phyloP scores from a whole-genome alignment of 2,113 vertebrate species.

The Campylorhamphus procurvoides region DNA sequence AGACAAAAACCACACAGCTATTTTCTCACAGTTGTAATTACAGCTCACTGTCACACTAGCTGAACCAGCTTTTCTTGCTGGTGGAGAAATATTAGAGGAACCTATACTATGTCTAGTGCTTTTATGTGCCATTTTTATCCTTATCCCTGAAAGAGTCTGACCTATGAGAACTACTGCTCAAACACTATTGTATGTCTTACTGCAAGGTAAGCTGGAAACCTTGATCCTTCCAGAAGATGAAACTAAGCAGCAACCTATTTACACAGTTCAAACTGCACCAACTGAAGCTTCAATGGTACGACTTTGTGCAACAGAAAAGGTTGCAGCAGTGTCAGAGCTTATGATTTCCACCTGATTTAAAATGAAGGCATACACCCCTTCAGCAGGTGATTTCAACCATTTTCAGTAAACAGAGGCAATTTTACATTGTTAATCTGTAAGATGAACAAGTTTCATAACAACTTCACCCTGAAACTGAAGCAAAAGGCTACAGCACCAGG shows the following conservation, averaged over 20 bases:
- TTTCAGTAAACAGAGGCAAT: not conserved
- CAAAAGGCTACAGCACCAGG: not conserved
- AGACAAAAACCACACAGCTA: constrained; percentile 53
- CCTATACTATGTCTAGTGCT: not conserved
- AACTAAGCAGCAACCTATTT: not conserved
- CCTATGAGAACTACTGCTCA: not conserved
- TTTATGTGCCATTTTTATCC: not conserved
- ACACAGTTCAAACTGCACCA: not conserved
- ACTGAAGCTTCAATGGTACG: accelerated
- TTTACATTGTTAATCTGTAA: not conserved
- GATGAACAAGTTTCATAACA: not conserved
- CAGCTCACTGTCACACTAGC: not conserved
- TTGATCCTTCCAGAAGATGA: not conserved
- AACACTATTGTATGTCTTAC: not conserved
- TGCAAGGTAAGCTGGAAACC: not conserved
- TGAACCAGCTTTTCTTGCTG: not conserved
- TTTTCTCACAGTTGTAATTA: constrained; percentile 56
- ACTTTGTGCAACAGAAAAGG: not conserved
- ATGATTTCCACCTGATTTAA: not conserved
- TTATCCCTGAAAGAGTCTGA: not conserved
- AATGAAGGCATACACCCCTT: not conserved
- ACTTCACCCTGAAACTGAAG: not conserved
- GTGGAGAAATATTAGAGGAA: not conserved
- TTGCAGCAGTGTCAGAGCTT: not conserved
- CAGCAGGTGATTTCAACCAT: not conserved